These are phyloP conservation scores for Orthosia incerta DNA, from an alignment of 2,888 invertebrate genomes.

Conservation along the genomic window DNA sequence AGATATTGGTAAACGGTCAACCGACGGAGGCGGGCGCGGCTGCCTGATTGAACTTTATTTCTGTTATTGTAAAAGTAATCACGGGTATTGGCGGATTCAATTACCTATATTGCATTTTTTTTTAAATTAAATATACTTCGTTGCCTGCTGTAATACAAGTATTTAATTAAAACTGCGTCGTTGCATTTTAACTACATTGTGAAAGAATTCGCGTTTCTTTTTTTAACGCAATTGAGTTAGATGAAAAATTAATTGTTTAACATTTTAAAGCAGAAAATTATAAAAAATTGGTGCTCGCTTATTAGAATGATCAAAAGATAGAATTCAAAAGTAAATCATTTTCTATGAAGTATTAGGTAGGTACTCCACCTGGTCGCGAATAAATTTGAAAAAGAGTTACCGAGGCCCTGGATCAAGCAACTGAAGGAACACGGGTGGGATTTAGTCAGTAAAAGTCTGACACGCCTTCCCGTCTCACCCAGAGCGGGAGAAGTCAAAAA, in stretches of 20 bases:
- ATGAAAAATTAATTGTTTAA: neutral
- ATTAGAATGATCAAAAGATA: no score
- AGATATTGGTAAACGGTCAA: slow-evolving; percentile 83
- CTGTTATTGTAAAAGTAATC: slow-evolving; percentile 73
- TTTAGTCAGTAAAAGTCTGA: no score
- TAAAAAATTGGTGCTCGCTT: neutral
- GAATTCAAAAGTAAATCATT: neutral
- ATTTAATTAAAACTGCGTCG: slow-evolving; percentile 1
- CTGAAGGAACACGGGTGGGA: no score
- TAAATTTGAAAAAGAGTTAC: no score
- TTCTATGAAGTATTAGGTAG: slow-evolving; percentile 2
- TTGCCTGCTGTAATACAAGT: neutral
- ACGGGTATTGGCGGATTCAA: slow-evolving; percentile 66
- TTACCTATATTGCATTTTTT: slow-evolving; percentile 44
- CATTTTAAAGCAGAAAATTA: neutral
- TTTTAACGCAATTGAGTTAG: neutral
- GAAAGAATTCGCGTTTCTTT: neutral
- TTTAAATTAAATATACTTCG: neutral
- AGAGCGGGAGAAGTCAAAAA: no score
- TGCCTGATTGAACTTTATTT: slow-evolving; percentile 76
- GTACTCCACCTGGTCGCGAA: no score
- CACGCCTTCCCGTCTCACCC: no score
- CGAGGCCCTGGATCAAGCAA: no score
- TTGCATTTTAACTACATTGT: neutral
- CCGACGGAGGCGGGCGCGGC: slow-evolving; percentile 66